Base-by-base conservation (phyloP, 2,888 invertebrate species). In the Ornithoptera priamus region DNA sequence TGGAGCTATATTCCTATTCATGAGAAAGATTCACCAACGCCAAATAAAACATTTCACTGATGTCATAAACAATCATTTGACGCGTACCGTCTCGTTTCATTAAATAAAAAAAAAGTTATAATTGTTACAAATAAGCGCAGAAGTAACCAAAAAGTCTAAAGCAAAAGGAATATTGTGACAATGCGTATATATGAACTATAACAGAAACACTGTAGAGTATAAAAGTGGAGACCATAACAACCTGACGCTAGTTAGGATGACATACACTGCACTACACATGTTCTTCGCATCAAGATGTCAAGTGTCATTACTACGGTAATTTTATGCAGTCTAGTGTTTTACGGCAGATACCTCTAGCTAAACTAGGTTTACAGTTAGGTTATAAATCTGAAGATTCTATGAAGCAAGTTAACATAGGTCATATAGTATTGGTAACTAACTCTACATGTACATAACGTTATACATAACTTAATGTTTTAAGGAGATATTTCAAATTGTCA, bases 401-500 rank as follows among this genome's bases (percentile, higher is more conserved):
- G 12, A 46, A 15, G 46, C 46, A 46, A 12, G 12, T 46, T 46
- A 53, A 53, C 53, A 53, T 53, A 53, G 63, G 50, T 58, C 39
- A 30, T 17, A 58, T 60, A 12, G 66, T 30, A 39, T 65, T 63
- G 67, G 70, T 70, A 70, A 70, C 67, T 67, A 66, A 67, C 30
- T 66, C 59, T 62, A 66, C 7, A 59, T 53, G 18, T 65, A 65
- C 39, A 65, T 58, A 60, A 30, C 30, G 3, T 60, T 36, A 67
- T 36, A 36, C 24, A 56, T 53, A 67, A 67, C 60, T 39, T 62
- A 53, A 57, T 36, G 39, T 30, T 59, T 60, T 56, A 20, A 42
- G 61, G 61, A 62, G 62, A 70, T 70, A 70, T 70, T 56, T 63
- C 58, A 39, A 70, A 67, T 70, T 67, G 67, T 70, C 67, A 70